Percentiles rank a stretch among this genome's conserved stretches.
phyloP scores from a whole-genome alignment of 2,113 vertebrate species.

The Istiophorus platypterus region DNA sequence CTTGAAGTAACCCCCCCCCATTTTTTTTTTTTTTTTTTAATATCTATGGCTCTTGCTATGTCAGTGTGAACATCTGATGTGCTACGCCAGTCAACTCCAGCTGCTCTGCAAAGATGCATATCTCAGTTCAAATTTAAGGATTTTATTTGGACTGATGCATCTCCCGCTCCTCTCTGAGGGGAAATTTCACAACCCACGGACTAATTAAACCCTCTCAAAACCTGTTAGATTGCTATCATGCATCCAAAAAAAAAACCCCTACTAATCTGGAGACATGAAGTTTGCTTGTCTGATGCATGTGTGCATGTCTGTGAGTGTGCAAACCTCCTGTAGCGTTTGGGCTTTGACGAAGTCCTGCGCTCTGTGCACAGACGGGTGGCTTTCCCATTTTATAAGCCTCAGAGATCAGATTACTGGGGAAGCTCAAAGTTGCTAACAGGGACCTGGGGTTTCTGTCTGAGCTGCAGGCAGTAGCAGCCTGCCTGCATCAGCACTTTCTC shows the following conservation, averaged over 20 bases:
- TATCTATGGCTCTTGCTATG: background rate
- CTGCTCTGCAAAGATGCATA: conserved; percentile 5
- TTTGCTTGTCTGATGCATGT: background rate
- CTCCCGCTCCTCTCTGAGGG: background rate
- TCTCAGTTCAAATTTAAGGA: background rate
- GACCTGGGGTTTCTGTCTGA: conserved; percentile 54
- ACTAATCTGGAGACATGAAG: background rate
- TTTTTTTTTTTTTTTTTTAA: background rate
- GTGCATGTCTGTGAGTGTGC: background rate
- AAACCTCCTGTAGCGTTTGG: conserved; percentile 21
- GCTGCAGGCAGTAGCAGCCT: conserved; percentile 64
- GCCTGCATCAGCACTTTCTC: conserved; percentile 78
- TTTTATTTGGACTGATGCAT: background rate
- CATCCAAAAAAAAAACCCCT: too few species aligned
- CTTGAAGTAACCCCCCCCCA: background rate
- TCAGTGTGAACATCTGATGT: background rate
- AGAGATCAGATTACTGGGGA: conserved; percentile 73
- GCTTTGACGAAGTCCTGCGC: conserved; percentile 40
- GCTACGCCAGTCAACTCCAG: background rate
- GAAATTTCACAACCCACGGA: fast-evolving
- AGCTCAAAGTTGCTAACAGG: conserved; percentile 65
- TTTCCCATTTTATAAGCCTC: conserved; percentile 68
- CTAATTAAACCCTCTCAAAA: background rate
- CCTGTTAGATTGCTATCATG: background rate
- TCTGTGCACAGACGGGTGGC: conserved; percentile 50